Conservation (phyloP, 1,140 invertebrate genomes). For the Drosophila serrata region DNA sequence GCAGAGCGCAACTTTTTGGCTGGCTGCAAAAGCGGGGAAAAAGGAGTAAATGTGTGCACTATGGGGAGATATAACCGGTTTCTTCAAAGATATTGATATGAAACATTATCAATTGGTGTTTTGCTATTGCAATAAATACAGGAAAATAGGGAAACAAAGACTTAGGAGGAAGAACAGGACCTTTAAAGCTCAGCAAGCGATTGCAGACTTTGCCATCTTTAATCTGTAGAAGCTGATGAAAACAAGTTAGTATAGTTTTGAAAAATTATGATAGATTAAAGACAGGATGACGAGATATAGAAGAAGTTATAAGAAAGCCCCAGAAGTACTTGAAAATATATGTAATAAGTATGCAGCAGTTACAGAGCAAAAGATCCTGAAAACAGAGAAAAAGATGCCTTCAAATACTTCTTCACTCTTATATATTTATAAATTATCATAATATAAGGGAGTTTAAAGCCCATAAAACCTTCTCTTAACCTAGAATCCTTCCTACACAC, state of each 20-base stretch:
- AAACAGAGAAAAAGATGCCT: not conserved
- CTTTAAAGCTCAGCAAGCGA: not conserved
- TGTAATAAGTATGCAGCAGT: not conserved
- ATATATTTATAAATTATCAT: not conserved
- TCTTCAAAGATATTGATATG: not conserved
- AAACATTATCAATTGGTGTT: too few relatives aligned
- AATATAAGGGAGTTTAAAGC: too few relatives aligned
- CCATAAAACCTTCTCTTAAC: too few relatives aligned
- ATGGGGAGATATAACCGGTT: not conserved
- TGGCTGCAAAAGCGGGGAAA: not conserved
- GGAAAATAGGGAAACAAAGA: not conserved
- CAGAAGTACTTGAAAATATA: not conserved
- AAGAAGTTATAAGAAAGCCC: not conserved
- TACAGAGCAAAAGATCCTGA: not conserved
- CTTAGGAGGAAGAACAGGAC: not conserved
- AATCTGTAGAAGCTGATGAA: too few relatives aligned
- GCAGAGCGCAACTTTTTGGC: slow-evolving; percentile 29
- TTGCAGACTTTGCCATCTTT: too few relatives aligned
- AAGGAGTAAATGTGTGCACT: slow-evolving; percentile 1
- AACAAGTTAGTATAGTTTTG: not conserved
- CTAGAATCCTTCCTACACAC: not conserved
- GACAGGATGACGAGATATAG: not conserved
- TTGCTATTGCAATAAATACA: not conserved
- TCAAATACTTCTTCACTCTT: too few relatives aligned
- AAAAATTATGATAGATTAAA: not conserved